Evolutionary conservation across 2,888 invertebrate genomes (phyloP), one percentile per base, ranked within the genome.

Genomic region (Archips crataeganus): DNA sequence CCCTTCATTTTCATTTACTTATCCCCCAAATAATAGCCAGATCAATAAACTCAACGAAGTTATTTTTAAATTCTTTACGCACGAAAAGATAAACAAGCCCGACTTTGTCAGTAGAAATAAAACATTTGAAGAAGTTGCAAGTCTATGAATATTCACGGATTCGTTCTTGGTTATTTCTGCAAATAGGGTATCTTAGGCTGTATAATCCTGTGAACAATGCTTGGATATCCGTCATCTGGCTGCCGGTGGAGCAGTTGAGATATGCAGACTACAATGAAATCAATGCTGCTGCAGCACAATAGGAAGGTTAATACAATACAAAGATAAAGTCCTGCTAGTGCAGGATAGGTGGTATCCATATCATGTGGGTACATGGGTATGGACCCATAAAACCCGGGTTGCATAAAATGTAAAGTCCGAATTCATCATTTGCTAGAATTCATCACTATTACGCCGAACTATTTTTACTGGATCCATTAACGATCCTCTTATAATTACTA

Each of bases 191-290:
- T 65, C 49, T 49, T 36, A 36, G 47, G 63, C 45, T 36, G 59
- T 36, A 61, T 69, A 69, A 64, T 60, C 42, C 51, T 60, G 15
- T 67, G 36, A 60, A 70, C 74, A 74, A 70, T 47, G 70, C 49
- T 60, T 70, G 45, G 69, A 70, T 74, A 74, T 70, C 74, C 70
- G 74, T 70, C 74, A 74, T 73, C 73, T 23, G 42, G 45, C 49
- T 64, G 68, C 59, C 62, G 66, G 47, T 65, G 57, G 66, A 59
- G 64, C 51, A 34, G 60, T 65, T 61, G 65, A 74, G 74, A 74
- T 70, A 74, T 64, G 73, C 74, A 9, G 34, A 65, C 68, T 73
- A 69, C 69, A 65, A 70, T 70, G 68, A 60, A 70, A 59, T 60
- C 74, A 69, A 60, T 74, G 60, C 73, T 51, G 68, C 45, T 62